These are phyloP conservation scores for Brenthis ino DNA, from an alignment of 2,888 invertebrate genomes.

Conservation along the genomic window DNA sequence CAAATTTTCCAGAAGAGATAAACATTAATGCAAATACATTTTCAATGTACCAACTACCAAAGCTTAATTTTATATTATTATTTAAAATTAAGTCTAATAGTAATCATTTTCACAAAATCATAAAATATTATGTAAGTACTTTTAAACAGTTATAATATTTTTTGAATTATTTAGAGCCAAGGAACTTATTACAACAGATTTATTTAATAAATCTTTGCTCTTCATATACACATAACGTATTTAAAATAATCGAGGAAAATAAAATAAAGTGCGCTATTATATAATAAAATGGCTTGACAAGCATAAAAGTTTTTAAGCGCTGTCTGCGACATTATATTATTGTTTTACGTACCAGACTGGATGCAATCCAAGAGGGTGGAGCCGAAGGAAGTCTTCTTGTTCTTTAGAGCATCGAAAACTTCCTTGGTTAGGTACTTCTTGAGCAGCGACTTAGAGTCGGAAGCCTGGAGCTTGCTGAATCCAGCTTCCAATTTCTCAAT, in stretches of 20 bases:
- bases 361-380: slow-evolving; percentile 96
- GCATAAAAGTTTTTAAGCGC: background rate
- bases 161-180: too few relatives aligned
- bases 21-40: background rate
- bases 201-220: too few relatives aligned
- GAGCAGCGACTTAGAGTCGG: slow-evolving; percentile 97
- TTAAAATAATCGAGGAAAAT: too few relatives aligned
- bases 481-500: slow-evolving; percentile 96
- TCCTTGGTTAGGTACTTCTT: slow-evolving; percentile 97
- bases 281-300: slow-evolving; percentile 1
- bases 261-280: background rate
- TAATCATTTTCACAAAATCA: too few relatives aligned
- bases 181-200: too few relatives aligned
- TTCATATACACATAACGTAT: too few relatives aligned
- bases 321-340: background rate
- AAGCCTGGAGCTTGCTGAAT: slow-evolving; percentile 91
- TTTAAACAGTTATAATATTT: too few relatives aligned
- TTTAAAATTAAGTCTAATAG: too few relatives aligned
- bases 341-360: slow-evolving; percentile 90
- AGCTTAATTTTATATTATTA: too few relatives aligned
- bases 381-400: slow-evolving; percentile 95
- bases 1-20: slow-evolving; percentile 23
- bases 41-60: background rate
- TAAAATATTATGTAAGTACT: too few relatives aligned
- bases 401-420: slow-evolving; percentile 94